Evolutionary conservation across 2,113 vertebrate genomes (phyloP), one percentile per base, ranked within the genome.

Genomic region (Channa argus): DNA sequence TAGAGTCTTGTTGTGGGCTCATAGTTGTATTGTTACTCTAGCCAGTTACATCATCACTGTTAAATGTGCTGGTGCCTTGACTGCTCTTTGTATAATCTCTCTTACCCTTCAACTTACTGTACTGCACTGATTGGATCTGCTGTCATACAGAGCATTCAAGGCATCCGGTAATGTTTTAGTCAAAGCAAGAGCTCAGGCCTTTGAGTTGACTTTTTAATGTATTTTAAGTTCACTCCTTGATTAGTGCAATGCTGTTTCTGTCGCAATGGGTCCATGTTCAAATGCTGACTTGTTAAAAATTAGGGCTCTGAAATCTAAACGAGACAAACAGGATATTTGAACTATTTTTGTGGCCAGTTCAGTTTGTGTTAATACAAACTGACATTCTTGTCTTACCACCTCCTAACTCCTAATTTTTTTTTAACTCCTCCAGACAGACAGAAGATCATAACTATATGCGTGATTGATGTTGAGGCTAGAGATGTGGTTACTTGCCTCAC

Each of bases 391-490:
- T 45, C 12, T 15, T 52, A 45, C 56, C 8, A 47, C 12, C 6
- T 64, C 2, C 41, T 61, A 41, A 14, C 0, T 37, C 53, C 24
- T 24, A 1, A 24, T 76, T 61, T 77, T 58, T 63, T 69, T 15
- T 43, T 39, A 3, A 34, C 10, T 51, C 4, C 43, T 74, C 46
- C 73, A 95, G 95, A 96, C 80, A 76, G 91, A 54, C 95, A 96
- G 92, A 97, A 96, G 90, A 94, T 95, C 79, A 95, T 93, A 94
- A 95, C 94, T 12, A 83, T 96, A 74, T 97, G 94, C 64, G 96
- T 94, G 2, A 87, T 93, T 14, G 96, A 95, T 67, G 92, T 95
- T 66, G 92, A 96, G 39, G 93, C 92, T 49, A 89, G 95, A 89
- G 95, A 96, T 49, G 90, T 95, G 61, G 94, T 96, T 52, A 83